A percentile compares a stretch with the other conserved stretches of the same genome.
Conservation (phyloP, 2,888 invertebrate species). For the Athetis lepigone region DNA sequence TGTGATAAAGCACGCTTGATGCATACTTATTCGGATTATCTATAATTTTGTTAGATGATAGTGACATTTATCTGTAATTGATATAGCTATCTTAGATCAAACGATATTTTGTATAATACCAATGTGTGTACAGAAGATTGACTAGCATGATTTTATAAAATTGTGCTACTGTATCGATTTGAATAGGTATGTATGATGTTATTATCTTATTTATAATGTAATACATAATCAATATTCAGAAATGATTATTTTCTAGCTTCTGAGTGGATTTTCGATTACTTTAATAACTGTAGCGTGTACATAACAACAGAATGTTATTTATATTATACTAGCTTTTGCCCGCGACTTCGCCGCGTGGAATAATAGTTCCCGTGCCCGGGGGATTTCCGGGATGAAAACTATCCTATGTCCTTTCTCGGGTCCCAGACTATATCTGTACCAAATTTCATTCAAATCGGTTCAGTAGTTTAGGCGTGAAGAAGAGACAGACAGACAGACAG, state of each 20-base stretch:
- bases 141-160: conserved; percentile 1
- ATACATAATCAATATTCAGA: neutral
- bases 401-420: too few relatives aligned
- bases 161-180: conserved; percentile 24
- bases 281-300: neutral
- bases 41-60: conserved; percentile 11
- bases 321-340: too few relatives aligned
- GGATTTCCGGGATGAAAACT: too few relatives aligned
- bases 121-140: conserved; percentile 2
- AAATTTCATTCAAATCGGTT: too few relatives aligned
- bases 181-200: neutral
- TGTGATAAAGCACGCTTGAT: conserved; percentile 27
- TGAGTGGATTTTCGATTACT: neutral
- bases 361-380: too few relatives aligned
- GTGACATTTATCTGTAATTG: conserved; percentile 5
- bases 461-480: too few relatives aligned
- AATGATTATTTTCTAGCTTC: neutral
- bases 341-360: too few relatives aligned
- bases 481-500: too few relatives aligned
- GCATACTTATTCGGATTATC: conserved; percentile 13
- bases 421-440: too few relatives aligned
- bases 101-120: neutral
- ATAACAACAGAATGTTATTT: neutral
- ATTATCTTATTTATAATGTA: neutral
- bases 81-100: conserved; percentile 20